Percentiles rank a stretch among this genome's conserved stretches.
These are phyloP conservation scores for Apantesis nais DNA, from an alignment of 2,888 invertebrate species.

Conservation along the genomic window DNA sequence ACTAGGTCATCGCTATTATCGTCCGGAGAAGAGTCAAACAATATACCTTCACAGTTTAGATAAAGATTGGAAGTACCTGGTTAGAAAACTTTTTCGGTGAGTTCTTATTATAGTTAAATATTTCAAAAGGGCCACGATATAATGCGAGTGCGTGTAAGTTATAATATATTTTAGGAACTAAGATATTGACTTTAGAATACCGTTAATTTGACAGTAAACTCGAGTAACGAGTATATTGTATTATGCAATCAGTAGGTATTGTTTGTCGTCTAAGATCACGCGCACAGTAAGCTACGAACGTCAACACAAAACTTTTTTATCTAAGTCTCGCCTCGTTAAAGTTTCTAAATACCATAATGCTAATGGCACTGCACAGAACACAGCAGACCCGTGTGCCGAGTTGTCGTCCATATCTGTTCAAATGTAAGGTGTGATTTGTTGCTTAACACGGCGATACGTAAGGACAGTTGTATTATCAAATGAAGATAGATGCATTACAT, in stretches of 20 bases:
- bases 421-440: neutral
- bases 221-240: constrained; percentile 36
- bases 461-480: neutral
- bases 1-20: constrained; percentile 10
- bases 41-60: neutral
- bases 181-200: constrained; percentile 36
- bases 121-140: neutral
- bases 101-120: neutral
- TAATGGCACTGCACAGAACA: neutral
- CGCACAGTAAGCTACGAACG: constrained; percentile 13
- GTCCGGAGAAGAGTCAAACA: neutral
- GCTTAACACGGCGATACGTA: neutral
- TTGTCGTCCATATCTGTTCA: neutral
- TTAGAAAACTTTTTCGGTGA: neutral
- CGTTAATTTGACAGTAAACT: constrained; percentile 46
- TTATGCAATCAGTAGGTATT: constrained; percentile 53
- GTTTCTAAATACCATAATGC: neutral
- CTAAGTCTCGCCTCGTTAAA: neutral
- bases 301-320: neutral
- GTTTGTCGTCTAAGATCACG: constrained; percentile 53
- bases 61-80: neutral
- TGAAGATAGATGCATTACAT: neutral
- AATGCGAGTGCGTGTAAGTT: neutral
- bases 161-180: constrained; percentile 19
- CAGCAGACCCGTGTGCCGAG: neutral